Base-by-base conservation (phyloP, 2,888 invertebrate genomes). In the Aelia acuminata region DNA sequence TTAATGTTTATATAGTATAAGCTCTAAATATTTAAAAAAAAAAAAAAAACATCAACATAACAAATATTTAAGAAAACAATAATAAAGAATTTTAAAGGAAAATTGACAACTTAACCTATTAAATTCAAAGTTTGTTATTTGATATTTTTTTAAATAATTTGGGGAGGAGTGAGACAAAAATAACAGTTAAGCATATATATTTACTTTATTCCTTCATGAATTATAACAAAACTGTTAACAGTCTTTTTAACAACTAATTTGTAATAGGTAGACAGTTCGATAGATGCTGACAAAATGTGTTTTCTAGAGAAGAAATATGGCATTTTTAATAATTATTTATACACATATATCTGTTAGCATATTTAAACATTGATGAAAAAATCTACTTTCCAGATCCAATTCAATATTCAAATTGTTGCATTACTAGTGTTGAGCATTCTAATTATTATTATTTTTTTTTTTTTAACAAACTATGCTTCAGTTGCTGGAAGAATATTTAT, bases 181-280 rank as follows among this genome's bases (percentile, higher is more conserved):
- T 63, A 43, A 80, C 80, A 80, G 39, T 80, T 43, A 86, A 86
- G 86, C 86, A 57, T 86, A 86, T 70, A 86, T 86, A 86, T 70
- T 87, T 80, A 57, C 84, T 91, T 90, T 90, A 90, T 90, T 90
- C 90, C 90, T 90, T 90, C 90, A 91, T 90, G 90, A 90, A 90
- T 90, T 90, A 90, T 90, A 91, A 91, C 90, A 91, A 91, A 90
- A 91, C 91, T 90, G 90, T 90, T 90, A 90, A 91, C 91, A 91
- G 91, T 91, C 91, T 91, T 91, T 90, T 91, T 91, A 91, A 91
- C 90, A 90, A 90, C 91, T 91, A 90, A 89, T 90, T 91, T 91
- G 90, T 90, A 90, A 90, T 90, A 90, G 90, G 90, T 90, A 90
- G 89, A 90, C 90, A 89, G 88, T 90, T 90, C 90, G 89, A 89